A percentile compares a stretch with the other conserved stretches of the same genome.
These are phyloP conservation scores for Pachypsylla venusta DNA, from an alignment of 1,140 invertebrate genomes.

Conservation along the genomic window DNA sequence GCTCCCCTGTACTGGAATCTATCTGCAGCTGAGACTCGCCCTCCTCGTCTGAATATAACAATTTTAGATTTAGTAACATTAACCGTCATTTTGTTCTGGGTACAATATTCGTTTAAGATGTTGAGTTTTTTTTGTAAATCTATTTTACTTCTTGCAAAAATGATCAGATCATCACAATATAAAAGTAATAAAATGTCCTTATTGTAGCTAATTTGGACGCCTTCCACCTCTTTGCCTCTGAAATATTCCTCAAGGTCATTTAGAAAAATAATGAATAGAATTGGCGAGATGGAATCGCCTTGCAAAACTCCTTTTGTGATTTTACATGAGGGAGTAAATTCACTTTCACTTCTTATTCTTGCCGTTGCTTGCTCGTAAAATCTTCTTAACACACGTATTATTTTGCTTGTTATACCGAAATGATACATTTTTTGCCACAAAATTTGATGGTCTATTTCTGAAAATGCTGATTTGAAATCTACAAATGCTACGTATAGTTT, in stretches of 20 bases:
- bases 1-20: background rate
- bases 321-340: background rate
- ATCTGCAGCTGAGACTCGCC: background rate
- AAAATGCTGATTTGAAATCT: background rate
- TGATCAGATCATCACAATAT: background rate
- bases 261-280: background rate
- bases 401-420: background rate
- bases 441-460: background rate
- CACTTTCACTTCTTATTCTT: background rate
- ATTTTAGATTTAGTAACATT: background rate
- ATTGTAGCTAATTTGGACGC: background rate
- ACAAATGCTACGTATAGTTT: background rate
- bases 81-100: background rate
- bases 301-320: background rate
- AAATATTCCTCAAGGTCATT: background rate
- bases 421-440: background rate
- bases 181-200: background rate
- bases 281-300: background rate
- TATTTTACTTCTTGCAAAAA: background rate
- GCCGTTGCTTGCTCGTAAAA: background rate
- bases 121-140: background rate
- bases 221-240: background rate
- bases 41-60: background rate
- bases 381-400: background rate
- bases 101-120: background rate